Conservation (phyloP, 2,113 vertebrate genomes). For the Cyprinus carpio region DNA sequence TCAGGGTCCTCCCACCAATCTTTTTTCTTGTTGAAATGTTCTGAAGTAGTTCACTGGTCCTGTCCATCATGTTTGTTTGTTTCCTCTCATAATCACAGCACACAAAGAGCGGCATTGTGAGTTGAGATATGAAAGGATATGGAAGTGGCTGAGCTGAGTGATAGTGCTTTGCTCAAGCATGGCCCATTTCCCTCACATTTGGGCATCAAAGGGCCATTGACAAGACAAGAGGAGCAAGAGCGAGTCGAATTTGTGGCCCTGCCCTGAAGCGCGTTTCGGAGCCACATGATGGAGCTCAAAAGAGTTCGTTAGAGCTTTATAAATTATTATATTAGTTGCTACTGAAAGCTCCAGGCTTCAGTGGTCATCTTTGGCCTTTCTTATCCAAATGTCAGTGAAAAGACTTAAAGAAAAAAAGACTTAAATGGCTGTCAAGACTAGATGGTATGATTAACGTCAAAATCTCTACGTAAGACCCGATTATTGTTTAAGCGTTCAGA, state of each 20-base stretch:
- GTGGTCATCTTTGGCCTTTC: background rate
- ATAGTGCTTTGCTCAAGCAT: slow-evolving; percentile 64
- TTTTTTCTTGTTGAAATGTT: too few species aligned
- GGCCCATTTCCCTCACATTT: slow-evolving; percentile 54
- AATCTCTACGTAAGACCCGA: too few species aligned
- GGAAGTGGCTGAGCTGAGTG: slow-evolving; percentile 61
- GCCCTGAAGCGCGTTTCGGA: background rate
- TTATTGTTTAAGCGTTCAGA: too few species aligned
- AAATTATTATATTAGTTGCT: background rate
- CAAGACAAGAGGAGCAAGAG: slow-evolving; percentile 30
- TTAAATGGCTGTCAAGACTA: background rate
- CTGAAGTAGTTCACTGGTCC: slow-evolving; percentile 5
- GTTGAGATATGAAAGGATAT: slow-evolving; percentile 68
- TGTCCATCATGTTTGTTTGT: slow-evolving; percentile 31
- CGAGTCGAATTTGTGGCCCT: background rate
- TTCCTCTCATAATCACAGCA: background rate
- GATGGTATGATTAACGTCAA: too few species aligned
- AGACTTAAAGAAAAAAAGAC: too few species aligned
- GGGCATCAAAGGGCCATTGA: slow-evolving; percentile 62
- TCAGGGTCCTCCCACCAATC: background rate
- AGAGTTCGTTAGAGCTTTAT: background rate
- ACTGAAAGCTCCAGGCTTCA: background rate
- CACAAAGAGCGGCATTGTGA: slow-evolving; percentile 69
- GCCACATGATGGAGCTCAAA: background rate
- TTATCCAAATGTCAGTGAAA: background rate